Evolutionary conservation across 1,140 invertebrate species (phyloP).

Genomic region (Papilio aristodemus): DNA sequence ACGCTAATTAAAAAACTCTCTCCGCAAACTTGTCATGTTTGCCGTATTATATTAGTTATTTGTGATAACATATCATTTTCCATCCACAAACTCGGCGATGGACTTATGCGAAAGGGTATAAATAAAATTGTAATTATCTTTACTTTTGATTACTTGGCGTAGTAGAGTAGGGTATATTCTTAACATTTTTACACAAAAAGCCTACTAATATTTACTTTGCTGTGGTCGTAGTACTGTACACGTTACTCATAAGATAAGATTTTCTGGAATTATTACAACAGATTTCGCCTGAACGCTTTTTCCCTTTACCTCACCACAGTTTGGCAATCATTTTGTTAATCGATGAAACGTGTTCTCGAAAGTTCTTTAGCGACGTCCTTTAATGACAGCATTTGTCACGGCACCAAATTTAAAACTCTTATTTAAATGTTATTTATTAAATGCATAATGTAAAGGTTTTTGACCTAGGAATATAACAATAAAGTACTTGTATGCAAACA

Average conservation of each 20-base stretch:
- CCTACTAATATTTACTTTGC: too few species aligned
- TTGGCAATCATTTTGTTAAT: conserved; percentile 6
- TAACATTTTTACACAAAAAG: too few species aligned
- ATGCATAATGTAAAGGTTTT: conserved; percentile 6
- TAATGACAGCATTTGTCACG: conserved; percentile 5
- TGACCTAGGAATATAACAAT: background rate
- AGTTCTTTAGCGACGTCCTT: background rate
- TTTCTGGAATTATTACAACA: background rate
- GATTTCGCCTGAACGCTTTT: background rate
- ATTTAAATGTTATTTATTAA: too few species aligned
- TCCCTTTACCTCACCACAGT: background rate
- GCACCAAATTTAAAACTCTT: background rate
- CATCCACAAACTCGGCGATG: too few species aligned
- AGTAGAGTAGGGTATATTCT: too few species aligned
- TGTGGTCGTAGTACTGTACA: too few species aligned
- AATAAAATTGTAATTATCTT: too few species aligned
- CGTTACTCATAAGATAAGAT: background rate
- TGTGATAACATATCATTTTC: too few species aligned
- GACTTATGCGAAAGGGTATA: too few species aligned
- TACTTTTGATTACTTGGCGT: too few species aligned
- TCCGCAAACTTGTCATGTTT: background rate
- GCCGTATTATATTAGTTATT: too few species aligned
- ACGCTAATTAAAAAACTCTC: conserved; percentile 6
- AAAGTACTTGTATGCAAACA: background rate
- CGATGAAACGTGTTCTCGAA: conserved; percentile 6